Conservation (phyloP, 2,113 vertebrate genomes). For the Brachyhypopomus gauderio region DNA sequence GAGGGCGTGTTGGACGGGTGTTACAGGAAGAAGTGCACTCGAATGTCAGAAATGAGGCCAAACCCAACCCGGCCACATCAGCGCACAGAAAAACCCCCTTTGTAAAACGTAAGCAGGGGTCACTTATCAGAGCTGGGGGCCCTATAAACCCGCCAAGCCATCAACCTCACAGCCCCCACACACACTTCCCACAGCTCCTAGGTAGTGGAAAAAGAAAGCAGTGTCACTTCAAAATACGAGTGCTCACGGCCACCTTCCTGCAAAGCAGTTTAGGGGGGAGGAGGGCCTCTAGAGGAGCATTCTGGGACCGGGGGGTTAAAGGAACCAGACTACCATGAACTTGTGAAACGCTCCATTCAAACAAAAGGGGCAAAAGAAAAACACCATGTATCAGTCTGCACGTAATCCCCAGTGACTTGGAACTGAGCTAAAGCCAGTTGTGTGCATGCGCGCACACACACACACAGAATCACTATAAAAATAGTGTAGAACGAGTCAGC, state of each 20-base stretch:
- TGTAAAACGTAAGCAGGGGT: conserved; percentile 19
- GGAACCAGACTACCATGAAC: conserved; percentile 29
- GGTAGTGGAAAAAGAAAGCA: conserved; percentile 52
- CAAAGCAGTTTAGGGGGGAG: neutral
- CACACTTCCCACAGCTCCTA: conserved; percentile 36
- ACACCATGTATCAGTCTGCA: conserved; percentile 48
- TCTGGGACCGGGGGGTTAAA: conserved; percentile 20
- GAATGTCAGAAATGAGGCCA: conserved; percentile 23
- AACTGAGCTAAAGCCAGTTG: conserved; percentile 45
- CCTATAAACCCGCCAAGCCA: conserved; percentile 51
- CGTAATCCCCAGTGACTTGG: conserved; percentile 44
- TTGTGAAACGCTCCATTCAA: conserved; percentile 23
- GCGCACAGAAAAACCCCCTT: conserved; percentile 8
- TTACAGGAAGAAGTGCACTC: neutral
- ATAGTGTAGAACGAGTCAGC: neutral
- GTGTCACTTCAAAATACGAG: conserved; percentile 55
- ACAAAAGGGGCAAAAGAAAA: conserved; percentile 49
- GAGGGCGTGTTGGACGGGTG: neutral
- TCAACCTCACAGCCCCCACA: conserved; percentile 5
- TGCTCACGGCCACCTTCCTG: conserved; percentile 31
- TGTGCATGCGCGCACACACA: conserved; percentile 17
- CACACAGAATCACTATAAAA: conserved; percentile 28
- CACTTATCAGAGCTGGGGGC: conserved; percentile 47
- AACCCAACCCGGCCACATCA: conserved; percentile 34
- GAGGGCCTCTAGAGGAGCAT: conserved; percentile 12